Base-by-base conservation (phyloP, 2,113 vertebrate genomes). In the Pycnonotus jocosus region DNA sequence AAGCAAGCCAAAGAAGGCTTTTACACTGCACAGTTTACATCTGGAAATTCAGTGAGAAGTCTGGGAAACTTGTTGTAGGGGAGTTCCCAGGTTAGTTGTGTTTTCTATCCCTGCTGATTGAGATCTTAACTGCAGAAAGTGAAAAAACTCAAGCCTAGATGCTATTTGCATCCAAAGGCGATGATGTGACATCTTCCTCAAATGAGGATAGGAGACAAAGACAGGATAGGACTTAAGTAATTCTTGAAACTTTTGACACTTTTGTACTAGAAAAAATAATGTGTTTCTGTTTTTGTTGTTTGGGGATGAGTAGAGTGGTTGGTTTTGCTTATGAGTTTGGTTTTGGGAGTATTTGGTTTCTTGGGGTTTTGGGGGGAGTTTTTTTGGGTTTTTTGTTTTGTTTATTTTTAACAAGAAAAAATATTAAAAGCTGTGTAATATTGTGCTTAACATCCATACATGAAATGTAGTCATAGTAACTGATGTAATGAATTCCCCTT, bases 221-320 rank as follows among this genome's bases (percentile, higher is more conserved):
- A 31, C 25, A 53, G 27, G 27, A 11, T 12, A n/a, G 9, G 21
- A 14, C 12, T 53, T 42, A 2, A 31, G 11, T 30, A 65, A 35
- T 65, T 88, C 10, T 54, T 47, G 62, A 76, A 83, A 56, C 4
- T 35, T 79, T 23, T 17, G 14, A 15, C 42, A 4, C 8, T 88
- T 88, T 74, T 82, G 7, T 25, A 16, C 18, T 38, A 19, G 18
- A 66, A 62, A 0, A 8, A 81, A 54, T 65, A 4, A n/a, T 0
- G 1, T 11, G 5, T 57, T 65, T 19, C 42, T 47, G 4, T 1
- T 85, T 35, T 28, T 44, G 3, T 45, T 68, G 2, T 42, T 37
- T 27, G 10, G 7, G 7, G 2, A 1, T 23, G 4, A 3, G 1
- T 30, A 15, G 24, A 2, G 9, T 10, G 3, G 10, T 24, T 44